Evolutionary conservation across 1,140 invertebrate species (phyloP).

Genomic region (Sarcophaga peregrina): DNA sequence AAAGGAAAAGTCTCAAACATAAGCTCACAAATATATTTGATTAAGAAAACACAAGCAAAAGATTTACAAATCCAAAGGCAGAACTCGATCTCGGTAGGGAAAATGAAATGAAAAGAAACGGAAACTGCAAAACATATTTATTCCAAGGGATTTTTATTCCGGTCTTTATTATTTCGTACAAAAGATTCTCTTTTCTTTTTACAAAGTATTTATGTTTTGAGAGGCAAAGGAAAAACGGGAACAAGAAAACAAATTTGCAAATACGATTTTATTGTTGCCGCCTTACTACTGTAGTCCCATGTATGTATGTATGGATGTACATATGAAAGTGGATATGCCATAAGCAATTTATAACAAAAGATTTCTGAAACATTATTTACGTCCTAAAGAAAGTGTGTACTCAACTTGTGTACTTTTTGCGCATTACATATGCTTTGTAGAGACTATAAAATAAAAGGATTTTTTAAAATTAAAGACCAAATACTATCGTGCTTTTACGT

Average conservation of each 20-base stretch:
- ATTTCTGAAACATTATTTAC: too few species aligned
- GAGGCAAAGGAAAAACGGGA: background rate
- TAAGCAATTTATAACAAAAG: too few species aligned
- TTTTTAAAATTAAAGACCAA: too few species aligned
- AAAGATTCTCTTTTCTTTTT: background rate
- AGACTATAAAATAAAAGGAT: too few species aligned
- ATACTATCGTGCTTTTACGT: too few species aligned
- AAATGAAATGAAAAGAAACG: background rate
- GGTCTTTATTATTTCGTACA: background rate
- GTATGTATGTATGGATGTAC: too few species aligned
- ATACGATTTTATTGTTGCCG: background rate
- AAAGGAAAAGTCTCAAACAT: background rate
- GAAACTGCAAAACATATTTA: background rate
- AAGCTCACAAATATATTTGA: conserved; percentile 3
- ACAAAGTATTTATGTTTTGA: background rate
- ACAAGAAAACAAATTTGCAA: background rate
- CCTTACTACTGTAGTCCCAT: too few species aligned
- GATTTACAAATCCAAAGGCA: too few species aligned
- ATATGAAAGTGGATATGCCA: too few species aligned
- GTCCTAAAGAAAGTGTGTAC: too few species aligned
- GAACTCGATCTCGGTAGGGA: background rate
- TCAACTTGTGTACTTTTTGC: too few species aligned
- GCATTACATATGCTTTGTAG: too few species aligned
- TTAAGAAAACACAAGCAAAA: background rate
- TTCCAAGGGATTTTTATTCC: background rate